These are phyloP conservation scores for Nycticryphes semicollaris DNA, from an alignment of 2,113 vertebrate genomes.

Conservation along the genomic window DNA sequence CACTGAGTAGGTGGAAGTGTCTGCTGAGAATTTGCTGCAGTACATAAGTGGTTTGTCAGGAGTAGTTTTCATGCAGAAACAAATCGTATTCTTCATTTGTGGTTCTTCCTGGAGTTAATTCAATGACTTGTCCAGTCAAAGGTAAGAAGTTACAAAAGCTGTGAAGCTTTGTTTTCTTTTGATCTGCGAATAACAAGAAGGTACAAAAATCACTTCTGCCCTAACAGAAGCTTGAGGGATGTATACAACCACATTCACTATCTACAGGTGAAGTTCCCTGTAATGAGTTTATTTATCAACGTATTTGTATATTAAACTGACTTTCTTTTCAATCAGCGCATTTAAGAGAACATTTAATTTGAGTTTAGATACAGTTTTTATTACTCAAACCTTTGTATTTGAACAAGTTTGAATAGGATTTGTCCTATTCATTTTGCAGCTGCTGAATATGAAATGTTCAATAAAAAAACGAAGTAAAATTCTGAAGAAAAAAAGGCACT, in stretches of 20 bases:
- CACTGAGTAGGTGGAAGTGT: not conserved
- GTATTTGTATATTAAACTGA: too few species aligned
- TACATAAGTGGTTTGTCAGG: slow-evolving; percentile 23
- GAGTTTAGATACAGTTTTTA: not conserved
- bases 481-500: not conserved
- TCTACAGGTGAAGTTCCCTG: not conserved
- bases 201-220: not conserved
- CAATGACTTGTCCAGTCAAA: not conserved
- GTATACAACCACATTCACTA: not conserved
- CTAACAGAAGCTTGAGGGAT: not conserved
- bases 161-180: not conserved
- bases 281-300: too few species aligned
- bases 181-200: not conserved
- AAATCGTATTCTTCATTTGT: not conserved
- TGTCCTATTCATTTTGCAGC: not conserved
- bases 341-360: not conserved
- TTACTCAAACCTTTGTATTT: not conserved
- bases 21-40: not conserved
- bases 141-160: not conserved
- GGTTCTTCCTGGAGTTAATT: not conserved
- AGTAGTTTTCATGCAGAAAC: not conserved
- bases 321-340: not conserved
- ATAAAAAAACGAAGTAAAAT: not conserved
- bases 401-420: not conserved
- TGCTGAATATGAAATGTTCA: not conserved